A percentile compares a stretch with the other conserved stretches of the same genome.
Conservation (phyloP, 2,113 vertebrate genomes). For the Zosterops hypoxanthus region DNA sequence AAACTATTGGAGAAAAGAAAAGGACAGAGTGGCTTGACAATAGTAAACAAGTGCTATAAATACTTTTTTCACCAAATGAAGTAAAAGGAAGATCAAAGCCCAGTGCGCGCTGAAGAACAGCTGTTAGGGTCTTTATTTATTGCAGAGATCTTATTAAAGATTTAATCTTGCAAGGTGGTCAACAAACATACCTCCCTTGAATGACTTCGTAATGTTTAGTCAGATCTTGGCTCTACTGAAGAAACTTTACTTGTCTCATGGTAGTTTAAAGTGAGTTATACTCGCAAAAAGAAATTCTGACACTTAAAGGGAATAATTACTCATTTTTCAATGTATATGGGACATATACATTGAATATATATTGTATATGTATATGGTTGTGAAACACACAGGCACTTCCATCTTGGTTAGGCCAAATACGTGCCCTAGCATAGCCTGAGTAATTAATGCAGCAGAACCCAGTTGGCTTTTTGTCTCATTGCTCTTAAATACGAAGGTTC, state of each 20-base stretch:
- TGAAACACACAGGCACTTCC: not conserved
- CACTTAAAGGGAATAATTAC: not conserved
- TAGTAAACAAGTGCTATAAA: not conserved
- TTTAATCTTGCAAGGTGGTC: not conserved
- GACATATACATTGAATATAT: not conserved
- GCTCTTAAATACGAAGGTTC: not conserved
- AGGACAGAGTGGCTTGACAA: not conserved
- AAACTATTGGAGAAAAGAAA: not conserved
- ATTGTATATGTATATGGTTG: not conserved
- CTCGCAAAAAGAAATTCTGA: not conserved
- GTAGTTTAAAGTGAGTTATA: not conserved
- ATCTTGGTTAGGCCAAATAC: not conserved
- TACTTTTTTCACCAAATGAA: not conserved
- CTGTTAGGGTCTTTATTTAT: not conserved
- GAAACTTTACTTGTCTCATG: not conserved
- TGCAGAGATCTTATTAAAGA: not conserved
- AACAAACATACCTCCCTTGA: not conserved
- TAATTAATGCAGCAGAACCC: not conserved
- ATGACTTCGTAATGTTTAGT: not conserved
- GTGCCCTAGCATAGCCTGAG: not conserved
- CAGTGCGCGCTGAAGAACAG: not conserved
- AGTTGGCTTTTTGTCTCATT: not conserved
- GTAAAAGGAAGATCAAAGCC: conserved; percentile 29
- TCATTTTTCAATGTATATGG: not conserved
- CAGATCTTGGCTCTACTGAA: not conserved